Evolutionary conservation across 2,797 vertebrate genomes (phyloP).

Genomic region (Channa striata): DNA sequence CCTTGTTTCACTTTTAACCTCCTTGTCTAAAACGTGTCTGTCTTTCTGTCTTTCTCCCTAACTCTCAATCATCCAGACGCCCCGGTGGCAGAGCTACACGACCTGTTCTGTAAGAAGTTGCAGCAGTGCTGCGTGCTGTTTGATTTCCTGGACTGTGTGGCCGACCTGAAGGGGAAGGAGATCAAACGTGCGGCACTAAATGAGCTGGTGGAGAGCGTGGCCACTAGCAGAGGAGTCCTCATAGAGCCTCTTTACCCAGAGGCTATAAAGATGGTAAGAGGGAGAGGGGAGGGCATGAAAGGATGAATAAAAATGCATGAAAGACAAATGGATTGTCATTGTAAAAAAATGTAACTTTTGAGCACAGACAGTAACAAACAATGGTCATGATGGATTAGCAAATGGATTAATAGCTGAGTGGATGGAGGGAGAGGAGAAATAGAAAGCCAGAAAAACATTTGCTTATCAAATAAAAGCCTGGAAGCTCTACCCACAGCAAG

Average conservation of each 20-base stretch:
- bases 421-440: conserved; percentile 4
- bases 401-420: conserved; percentile 11
- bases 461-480: conserved; percentile 15
- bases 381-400: background rate
- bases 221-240: conserved; percentile 92
- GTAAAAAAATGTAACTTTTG: background rate
- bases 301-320: background rate
- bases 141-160: conserved; percentile 95
- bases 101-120: conserved; percentile 94
- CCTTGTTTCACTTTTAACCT: conserved; percentile 26
- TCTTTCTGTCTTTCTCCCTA: conserved; percentile 2
- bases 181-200: conserved; percentile 94
- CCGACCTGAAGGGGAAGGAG: conserved; percentile 95
- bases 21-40: conserved; percentile 12
- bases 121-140: conserved; percentile 95
- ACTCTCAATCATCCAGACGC: conserved; percentile 80
- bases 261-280: conserved; percentile 92
- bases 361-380: conserved; percentile 19
- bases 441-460: conserved; percentile 22
- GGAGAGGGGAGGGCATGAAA: conserved; percentile 7
- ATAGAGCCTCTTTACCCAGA: conserved; percentile 94
- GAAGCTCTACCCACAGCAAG: conserved; percentile 4
- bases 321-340: background rate
- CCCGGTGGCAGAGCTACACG: conserved; percentile 91
- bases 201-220: conserved; percentile 93